Conservation (phyloP, 2,888 invertebrate species). For the Drosophila bunnanda region DNA sequence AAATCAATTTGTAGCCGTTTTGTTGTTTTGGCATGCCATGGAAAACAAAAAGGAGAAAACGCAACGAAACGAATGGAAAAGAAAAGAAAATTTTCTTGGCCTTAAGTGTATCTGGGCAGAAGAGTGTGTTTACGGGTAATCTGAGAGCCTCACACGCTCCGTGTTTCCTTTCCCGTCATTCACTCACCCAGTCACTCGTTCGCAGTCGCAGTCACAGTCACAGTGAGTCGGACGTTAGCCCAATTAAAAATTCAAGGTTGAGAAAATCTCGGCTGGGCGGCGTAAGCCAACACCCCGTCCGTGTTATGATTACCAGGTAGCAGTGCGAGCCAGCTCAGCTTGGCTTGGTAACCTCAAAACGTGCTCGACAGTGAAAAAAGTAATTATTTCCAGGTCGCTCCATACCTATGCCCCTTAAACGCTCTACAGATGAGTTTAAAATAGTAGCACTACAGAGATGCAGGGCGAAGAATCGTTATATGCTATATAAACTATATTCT, state of each 20-base stretch:
- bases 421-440: conserved; percentile 1
- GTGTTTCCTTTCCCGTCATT: conserved; percentile 41
- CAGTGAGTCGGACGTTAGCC: conserved; percentile 55
- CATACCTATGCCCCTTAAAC: conserved; percentile 1
- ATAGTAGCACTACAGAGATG: neutral
- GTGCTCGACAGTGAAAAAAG: conserved; percentile 67
- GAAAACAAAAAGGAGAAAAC: conserved; percentile 24
- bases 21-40: conserved; percentile 47
- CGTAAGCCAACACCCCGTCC: conserved; percentile 48
- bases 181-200: conserved; percentile 13
- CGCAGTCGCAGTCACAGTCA: conserved; percentile 5
- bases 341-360: conserved; percentile 65
- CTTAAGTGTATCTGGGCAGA: conserved; percentile 27
- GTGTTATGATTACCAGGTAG: conserved; percentile 19
- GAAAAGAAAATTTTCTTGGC: conserved; percentile 35
- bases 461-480: neutral
- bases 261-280: conserved; percentile 58
- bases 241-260: conserved; percentile 74
- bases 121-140: conserved; percentile 46
- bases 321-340: conserved; percentile 5
- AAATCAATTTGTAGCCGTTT: conserved; percentile 70
- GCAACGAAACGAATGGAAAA: conserved; percentile 33
- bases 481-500: no score
- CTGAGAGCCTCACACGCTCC: conserved; percentile 47
- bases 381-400: conserved; percentile 52